Evolutionary conservation across 2,888 invertebrate species (phyloP).

Genomic region (Drosophila suboccidentalis): DNA sequence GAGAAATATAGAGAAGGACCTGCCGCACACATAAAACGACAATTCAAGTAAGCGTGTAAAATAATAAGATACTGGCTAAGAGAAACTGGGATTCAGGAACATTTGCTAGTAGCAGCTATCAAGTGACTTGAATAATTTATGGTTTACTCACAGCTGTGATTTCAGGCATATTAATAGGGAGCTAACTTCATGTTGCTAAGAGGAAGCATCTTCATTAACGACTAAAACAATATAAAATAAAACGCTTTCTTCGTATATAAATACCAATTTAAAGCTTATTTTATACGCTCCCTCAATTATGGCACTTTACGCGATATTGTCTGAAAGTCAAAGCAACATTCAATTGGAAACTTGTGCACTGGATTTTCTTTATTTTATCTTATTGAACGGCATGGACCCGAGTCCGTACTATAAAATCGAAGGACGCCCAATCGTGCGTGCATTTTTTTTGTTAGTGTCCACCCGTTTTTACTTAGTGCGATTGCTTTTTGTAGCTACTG

Average conservation of each 20-base stretch:
- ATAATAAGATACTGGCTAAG: slow-evolving; percentile 39
- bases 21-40: neutral
- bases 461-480: slow-evolving; percentile 66
- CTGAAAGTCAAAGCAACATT: slow-evolving; percentile 8
- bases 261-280: slow-evolving; percentile 16
- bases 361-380: slow-evolving; percentile 59
- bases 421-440: slow-evolving; percentile 60
- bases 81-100: slow-evolving; percentile 27
- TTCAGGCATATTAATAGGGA: slow-evolving; percentile 23
- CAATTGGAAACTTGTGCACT: slow-evolving; percentile 55
- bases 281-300: slow-evolving; percentile 40
- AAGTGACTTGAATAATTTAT: slow-evolving; percentile 76
- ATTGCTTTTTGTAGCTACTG: slow-evolving; percentile 51
- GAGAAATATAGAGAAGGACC: no score
- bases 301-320: slow-evolving; percentile 16
- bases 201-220: neutral
- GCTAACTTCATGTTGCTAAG: slow-evolving; percentile 59
- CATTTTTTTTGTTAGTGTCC: slow-evolving; percentile 41
- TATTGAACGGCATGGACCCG: slow-evolving; percentile 34
- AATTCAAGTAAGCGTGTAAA: slow-evolving; percentile 47
- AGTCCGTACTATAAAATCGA: slow-evolving; percentile 1
- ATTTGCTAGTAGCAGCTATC: slow-evolving; percentile 74
- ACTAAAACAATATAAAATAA: slow-evolving; percentile 22
- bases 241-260: slow-evolving; percentile 3
- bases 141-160: slow-evolving; percentile 64